These are phyloP conservation scores for Galaxias olidus DNA, from an alignment of 2,797 vertebrate species.

Conservation along the genomic window DNA sequence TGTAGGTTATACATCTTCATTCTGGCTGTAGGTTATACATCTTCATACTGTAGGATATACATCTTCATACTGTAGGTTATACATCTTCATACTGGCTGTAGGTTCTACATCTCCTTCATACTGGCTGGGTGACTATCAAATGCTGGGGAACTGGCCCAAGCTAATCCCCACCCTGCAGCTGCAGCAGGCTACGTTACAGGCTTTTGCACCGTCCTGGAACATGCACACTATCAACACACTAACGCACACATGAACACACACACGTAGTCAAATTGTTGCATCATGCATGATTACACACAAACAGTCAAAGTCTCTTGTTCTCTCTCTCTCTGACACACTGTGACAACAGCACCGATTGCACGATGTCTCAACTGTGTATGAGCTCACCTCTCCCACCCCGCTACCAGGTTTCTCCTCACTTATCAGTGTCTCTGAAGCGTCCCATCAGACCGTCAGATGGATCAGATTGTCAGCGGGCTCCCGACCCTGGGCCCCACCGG, in stretches of 20 bases:
- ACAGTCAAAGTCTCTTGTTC: neutral
- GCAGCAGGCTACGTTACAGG: conserved; percentile 12
- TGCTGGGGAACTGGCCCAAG: conserved; percentile 26
- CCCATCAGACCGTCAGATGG: conserved; percentile 32
- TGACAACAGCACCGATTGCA: conserved; percentile 10
- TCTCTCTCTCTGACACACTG: conserved; percentile 6
- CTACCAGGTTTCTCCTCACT: conserved; percentile 10
- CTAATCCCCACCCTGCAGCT: conserved; percentile 50
- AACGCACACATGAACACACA: conserved; percentile 12
- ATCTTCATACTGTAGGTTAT: no score
- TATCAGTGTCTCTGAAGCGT: conserved; percentile 41
- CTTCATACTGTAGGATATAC: no score
- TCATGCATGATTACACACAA: neutral
- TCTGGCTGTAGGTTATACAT: no score
- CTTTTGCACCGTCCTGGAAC: conserved; percentile 2
- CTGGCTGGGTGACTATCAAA: conserved; percentile 23
- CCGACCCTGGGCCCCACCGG: conserved; percentile 19
- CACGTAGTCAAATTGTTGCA: neutral
- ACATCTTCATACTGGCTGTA: no score
- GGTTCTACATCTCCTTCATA: conserved; percentile 20
- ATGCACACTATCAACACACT: neutral
- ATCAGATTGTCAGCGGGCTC: conserved; percentile 30
- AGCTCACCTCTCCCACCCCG: conserved; percentile 34
- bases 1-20: no score
- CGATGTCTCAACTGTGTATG: conserved; percentile 27